Evolutionary conservation across 1,140 invertebrate genomes (phyloP).

Genomic region (Drosophila micromelanica): DNA sequence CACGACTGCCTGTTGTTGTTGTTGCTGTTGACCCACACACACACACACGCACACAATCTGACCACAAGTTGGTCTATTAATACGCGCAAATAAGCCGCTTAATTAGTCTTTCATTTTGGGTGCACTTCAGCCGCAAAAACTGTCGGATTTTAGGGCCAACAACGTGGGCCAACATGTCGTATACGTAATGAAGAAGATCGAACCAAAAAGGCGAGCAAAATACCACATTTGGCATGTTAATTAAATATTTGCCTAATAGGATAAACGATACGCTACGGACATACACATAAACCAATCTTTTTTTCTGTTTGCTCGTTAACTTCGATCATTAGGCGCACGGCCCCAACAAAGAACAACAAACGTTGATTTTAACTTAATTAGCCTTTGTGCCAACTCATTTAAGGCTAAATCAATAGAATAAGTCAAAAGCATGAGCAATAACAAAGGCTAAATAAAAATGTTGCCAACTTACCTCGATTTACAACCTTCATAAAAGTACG

Average conservation of each 20-base stretch:
- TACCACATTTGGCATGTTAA: constrained; percentile 65
- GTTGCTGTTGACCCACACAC: constrained; percentile 38
- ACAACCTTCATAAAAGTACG: no score
- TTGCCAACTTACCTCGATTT: constrained; percentile 3
- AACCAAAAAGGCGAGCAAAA: constrained; percentile 38
- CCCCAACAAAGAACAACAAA: not conserved
- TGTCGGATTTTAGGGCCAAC: constrained; percentile 66
- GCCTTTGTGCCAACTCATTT: not conserved
- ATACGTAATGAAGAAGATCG: constrained; percentile 77
- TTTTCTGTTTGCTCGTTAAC: constrained; percentile 45
- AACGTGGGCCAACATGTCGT: constrained; percentile 52
- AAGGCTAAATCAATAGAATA: not conserved
- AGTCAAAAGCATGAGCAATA: not conserved
- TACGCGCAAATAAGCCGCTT: constrained; percentile 80
- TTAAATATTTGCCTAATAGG: constrained; percentile 77
- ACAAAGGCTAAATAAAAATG: not conserved
- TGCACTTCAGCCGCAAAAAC: constrained; percentile 66
- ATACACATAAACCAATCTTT: no score
- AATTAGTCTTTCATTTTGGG: constrained; percentile 79
- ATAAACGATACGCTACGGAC: constrained; percentile 43
- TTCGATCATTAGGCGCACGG: constrained; percentile 30
- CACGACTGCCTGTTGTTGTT: constrained; percentile 34
- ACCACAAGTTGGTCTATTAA: constrained; percentile 80
- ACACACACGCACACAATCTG: constrained; percentile 17
- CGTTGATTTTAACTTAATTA: constrained; percentile 1